Evolutionary conservation across 2,113 vertebrate genomes (phyloP).

Genomic region (Cinclus mexicanus): DNA sequence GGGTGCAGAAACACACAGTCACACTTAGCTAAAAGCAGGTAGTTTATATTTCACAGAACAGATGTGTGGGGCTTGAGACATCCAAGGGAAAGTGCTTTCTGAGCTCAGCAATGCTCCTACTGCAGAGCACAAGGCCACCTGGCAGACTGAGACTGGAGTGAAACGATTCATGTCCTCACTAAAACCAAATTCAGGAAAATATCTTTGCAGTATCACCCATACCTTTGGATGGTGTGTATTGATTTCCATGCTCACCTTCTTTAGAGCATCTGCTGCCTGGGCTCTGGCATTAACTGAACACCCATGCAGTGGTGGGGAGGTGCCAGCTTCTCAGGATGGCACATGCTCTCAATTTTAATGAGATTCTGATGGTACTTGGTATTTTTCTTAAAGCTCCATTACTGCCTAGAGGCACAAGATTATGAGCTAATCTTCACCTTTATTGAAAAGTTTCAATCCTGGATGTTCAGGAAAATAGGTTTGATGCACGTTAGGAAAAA

Average conservation of each 20-base stretch:
- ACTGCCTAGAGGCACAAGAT: background rate
- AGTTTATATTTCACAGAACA: background rate
- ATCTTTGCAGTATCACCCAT: background rate
- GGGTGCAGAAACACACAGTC: background rate
- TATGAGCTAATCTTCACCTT: background rate
- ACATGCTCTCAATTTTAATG: background rate
- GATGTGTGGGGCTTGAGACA: background rate
- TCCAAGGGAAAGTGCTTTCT: background rate
- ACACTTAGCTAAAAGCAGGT: background rate
- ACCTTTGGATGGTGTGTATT: background rate
- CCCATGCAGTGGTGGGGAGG: background rate
- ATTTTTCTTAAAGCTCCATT: background rate
- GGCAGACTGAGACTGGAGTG: background rate
- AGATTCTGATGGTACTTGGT: background rate
- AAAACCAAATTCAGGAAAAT: background rate
- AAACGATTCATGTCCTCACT: background rate
- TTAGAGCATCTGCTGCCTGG: background rate
- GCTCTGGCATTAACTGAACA: background rate
- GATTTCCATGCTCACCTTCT: background rate
- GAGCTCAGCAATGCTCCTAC: background rate
- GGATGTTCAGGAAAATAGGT: background rate
- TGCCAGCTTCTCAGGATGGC: background rate
- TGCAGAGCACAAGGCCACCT: background rate
- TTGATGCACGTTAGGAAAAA: background rate
- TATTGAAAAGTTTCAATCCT: background rate